Conservation (phyloP, 53 echinoderm and acorn worm species). For the Patiria pectinifera region DNA sequence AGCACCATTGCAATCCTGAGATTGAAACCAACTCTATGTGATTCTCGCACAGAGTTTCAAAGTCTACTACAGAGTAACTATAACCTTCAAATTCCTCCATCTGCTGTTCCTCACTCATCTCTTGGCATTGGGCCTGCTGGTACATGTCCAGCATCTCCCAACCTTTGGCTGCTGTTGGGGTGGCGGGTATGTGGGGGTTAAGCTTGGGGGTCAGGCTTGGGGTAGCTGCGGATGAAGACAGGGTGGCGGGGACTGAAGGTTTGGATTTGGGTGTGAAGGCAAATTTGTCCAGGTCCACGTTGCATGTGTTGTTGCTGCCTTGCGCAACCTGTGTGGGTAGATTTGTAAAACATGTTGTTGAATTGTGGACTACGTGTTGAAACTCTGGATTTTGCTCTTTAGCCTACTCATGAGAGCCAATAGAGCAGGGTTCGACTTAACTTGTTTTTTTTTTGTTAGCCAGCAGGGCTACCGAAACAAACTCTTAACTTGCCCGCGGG, state of each 20-base stretch:
- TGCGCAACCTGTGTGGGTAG: slow-evolving; percentile 10
- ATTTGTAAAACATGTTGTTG: not conserved
- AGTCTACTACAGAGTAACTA: not conserved
- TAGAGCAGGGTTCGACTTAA: too few relatives aligned
- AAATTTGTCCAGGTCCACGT: slow-evolving; percentile 56
- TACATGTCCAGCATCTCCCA: slow-evolving; percentile 85
- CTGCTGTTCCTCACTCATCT: not conserved
- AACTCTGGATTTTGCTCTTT: too few relatives aligned
- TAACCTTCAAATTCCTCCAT: slow-evolving; percentile 14
- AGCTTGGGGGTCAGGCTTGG: not conserved
- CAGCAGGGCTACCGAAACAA: too few relatives aligned
- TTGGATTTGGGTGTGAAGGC: slow-evolving; percentile 50
- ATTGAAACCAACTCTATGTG: too few relatives aligned
- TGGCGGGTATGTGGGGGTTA: slow-evolving; percentile 6
- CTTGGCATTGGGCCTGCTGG: slow-evolving; percentile 60
- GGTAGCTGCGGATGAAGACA: not conserved
- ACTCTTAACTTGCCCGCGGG: too few relatives aligned
- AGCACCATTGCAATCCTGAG: too few relatives aligned
- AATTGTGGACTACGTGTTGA: too few relatives aligned
- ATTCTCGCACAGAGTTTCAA: too few relatives aligned
- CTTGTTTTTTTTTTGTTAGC: too few relatives aligned
- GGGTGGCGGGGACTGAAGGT: not conserved
- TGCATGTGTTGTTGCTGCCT: slow-evolving; percentile 41
- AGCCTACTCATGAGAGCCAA: too few relatives aligned
- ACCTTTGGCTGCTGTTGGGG: slow-evolving; percentile 64